Evolutionary conservation across 53 echinoderm and acorn worm species (phyloP), one percentile per base, ranked within the genome.

Genomic region (Echinarachnius parma): DNA sequence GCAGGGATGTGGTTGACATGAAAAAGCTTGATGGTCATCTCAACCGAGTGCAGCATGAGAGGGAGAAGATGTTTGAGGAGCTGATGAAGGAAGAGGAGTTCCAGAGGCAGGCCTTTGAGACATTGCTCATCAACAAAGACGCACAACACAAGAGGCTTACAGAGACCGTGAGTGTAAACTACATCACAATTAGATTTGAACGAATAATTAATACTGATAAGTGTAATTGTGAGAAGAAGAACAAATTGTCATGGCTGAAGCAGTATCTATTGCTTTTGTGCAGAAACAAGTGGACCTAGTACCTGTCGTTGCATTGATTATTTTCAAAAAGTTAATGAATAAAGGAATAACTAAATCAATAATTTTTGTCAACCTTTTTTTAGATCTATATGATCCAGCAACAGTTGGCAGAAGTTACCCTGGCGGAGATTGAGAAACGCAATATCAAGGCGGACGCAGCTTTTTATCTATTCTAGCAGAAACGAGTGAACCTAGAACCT

Each of bases 381-480:
- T n/a, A 86, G 87, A 87, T 87, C 30, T 82, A 80, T 75, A 81
- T 82, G 82, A 77, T 98, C 1, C 92, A 98, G 62, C 91, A 91
- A 54, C 91, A 98, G 52, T 64, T 98, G 16, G 98, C 98, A 2
- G 88, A 88, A 42, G 82, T 98, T 28, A 87, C 98, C 0, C 65
- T 91, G 69, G 61, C 80, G 18, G 98, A 98, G 77, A 76, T 91
- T 2, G 70, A 85, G 63, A 88, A 86, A 66, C 74, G 60, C 22
- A 68, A 78, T 1, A 60, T 77, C 34, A 91, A 80, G 45, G 80
- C 91, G 4, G 91, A 91, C 45, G 68, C 86, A 1, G 80, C 76
- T n/a, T n/a, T n/a, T n/a, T n/a, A n/a, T n/a, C n/a, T n/a, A n/a
- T n/a, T n/a, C n/a, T n/a, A n/a, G n/a, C n/a, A n/a, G n/a, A n/a